Base-by-base conservation (phyloP, 2,797 vertebrate genomes). In the Catamblyrhynchus diadema region DNA sequence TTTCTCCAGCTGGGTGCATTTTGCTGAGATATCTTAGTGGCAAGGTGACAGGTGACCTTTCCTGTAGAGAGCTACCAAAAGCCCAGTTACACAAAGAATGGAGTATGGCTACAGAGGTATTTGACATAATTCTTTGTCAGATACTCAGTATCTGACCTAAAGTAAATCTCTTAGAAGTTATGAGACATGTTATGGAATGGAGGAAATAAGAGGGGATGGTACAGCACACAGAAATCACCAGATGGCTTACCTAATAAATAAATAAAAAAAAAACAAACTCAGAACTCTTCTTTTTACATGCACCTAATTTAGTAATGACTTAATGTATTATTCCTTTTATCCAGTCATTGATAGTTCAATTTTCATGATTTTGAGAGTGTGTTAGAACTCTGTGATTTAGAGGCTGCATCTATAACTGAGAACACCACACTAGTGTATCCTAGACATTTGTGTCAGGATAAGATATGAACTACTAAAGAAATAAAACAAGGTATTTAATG, bases 51-150 rank as follows among this genome's bases (percentile, higher is more conserved):
- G 9, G 14, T 45, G 16, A 42, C 9, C 7, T 48, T 75, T 20
- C 23, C 24, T 59, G 28, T 12, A 27, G 14, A 59, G 25, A 57
- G 24, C 22, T 37, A 50, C 15, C 10, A 48, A 65, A 89, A 62
- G 5, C 8, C 3, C 0, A 1, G 22, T 56, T 66, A 59, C 27
- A 27, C 4, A 37, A 57, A 65, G 19, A 3, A 0, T 11, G 5
- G 12, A 50, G 4, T n/a, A 27, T 56, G 32, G 25, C 27, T 64
- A 2, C 4, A 22, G 33, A 74, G 48, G 14, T 53, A 27, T 56
- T 77, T 72, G 33, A 37, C 11, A 24, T 41, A 18, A 23, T 74
- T 50, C 20, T 39, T 72, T 56, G 30, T 54, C 41, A 54, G 42
- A 33, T 61, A 41, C 6, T 80, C 9, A 2, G 10, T 41, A 57